Conservation (phyloP, 1,140 invertebrate genomes). For the Caenorhabditis latens region DNA sequence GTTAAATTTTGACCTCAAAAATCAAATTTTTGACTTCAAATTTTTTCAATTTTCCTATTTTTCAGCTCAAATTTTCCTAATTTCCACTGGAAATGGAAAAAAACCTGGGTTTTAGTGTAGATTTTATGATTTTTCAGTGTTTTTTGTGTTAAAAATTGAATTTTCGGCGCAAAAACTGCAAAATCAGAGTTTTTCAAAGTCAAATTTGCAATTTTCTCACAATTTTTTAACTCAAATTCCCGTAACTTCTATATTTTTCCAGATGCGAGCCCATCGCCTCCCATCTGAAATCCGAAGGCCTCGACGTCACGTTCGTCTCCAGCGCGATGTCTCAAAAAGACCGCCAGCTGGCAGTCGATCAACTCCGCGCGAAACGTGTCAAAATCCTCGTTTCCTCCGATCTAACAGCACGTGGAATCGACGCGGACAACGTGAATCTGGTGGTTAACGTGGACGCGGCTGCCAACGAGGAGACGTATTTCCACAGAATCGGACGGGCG, state of each 20-base stretch:
- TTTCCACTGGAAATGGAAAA: too few species aligned
- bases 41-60: too few species aligned
- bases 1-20: too few species aligned
- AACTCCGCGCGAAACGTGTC: conserved; percentile 85
- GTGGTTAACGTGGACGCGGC: conserved; percentile 93
- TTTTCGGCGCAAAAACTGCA: too few species aligned
- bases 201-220: too few species aligned
- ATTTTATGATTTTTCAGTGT: too few species aligned
- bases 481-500: conserved; percentile 94
- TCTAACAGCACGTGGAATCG: conserved; percentile 86
- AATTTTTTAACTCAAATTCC: background rate
- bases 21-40: too few species aligned
- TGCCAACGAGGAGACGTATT: conserved; percentile 87
- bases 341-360: conserved; percentile 84
- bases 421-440: conserved; percentile 91
- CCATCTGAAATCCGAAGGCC: conserved; percentile 83
- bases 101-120: background rate
- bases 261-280: conserved; percentile 83
- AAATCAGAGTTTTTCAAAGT: too few species aligned
- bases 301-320: conserved; percentile 84
- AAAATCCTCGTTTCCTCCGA: conserved; percentile 92
- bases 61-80: too few species aligned
- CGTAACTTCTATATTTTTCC: conserved; percentile 34
- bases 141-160: too few species aligned
- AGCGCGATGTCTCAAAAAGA: conserved; percentile 86